These are phyloP conservation scores for Eretmocerus hayati DNA, from an alignment of 2,888 invertebrate genomes.

Conservation along the genomic window DNA sequence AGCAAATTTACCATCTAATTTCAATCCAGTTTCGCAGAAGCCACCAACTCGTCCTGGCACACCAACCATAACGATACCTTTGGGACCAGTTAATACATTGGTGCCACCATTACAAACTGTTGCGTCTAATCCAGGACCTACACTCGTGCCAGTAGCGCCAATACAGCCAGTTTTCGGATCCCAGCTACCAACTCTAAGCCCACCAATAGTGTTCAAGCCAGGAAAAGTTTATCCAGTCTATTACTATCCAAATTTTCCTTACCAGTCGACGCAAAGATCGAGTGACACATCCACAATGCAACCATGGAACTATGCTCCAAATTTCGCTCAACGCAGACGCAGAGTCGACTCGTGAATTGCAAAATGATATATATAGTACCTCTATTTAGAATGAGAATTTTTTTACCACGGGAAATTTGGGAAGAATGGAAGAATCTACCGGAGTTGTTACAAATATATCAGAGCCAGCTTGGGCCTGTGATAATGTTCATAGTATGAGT, in stretches of 20 bases:
- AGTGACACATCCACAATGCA: conserved; percentile 20
- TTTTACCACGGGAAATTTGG: too few relatives aligned
- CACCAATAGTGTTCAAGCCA: conserved; percentile 35
- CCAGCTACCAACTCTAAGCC: conserved; percentile 28
- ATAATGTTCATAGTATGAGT: too few relatives aligned
- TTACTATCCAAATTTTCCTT: conserved; percentile 33
- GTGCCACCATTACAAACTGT: conserved; percentile 22
- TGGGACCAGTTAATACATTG: conserved; percentile 24
- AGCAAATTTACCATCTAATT: conserved; percentile 5
- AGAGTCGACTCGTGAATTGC: too few relatives aligned
- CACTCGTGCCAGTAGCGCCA: conserved; percentile 20
- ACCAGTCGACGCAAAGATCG: conserved; percentile 31
- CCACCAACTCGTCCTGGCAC: conserved; percentile 19
- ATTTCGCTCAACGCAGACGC: conserved; percentile 26
- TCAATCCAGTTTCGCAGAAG: conserved; percentile 6
- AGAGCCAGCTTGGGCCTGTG: too few relatives aligned
- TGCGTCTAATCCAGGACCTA: conserved; percentile 12
- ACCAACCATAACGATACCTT: conserved; percentile 22
- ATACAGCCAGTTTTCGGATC: conserved; percentile 33
- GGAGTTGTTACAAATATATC: too few relatives aligned
- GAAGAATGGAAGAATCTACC: too few relatives aligned
- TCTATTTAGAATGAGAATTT: too few relatives aligned
- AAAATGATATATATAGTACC: too few relatives aligned
- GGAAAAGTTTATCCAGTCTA: conserved; percentile 39
- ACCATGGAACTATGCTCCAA: conserved; percentile 41